These are phyloP conservation scores for Neodontobutis hainanensis DNA, from an alignment of 2,113 vertebrate genomes.

Conservation along the genomic window DNA sequence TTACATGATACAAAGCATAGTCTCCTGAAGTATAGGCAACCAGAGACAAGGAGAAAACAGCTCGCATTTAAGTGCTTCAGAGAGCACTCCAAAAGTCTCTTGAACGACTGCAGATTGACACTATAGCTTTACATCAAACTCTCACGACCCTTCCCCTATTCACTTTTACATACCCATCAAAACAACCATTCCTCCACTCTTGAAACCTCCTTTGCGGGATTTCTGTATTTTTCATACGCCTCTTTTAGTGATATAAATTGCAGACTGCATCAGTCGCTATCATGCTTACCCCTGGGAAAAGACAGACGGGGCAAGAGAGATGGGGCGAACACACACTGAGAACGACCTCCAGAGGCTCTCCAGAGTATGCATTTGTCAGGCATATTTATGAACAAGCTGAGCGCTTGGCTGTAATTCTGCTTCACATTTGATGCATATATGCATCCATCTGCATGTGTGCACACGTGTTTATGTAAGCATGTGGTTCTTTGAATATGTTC, in stretches of 20 bases:
- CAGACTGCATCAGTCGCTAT: slow-evolving; percentile 54
- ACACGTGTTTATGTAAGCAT: slow-evolving; percentile 2
- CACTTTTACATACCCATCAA: slow-evolving; percentile 22
- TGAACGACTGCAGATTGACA: slow-evolving; percentile 38
- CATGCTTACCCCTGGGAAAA: slow-evolving; percentile 54
- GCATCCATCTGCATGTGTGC: slow-evolving; percentile 5
- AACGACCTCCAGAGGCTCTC: slow-evolving; percentile 29
- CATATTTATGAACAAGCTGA: slow-evolving; percentile 15
- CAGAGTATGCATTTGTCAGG: slow-evolving; percentile 25
- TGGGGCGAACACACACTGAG: slow-evolving; percentile 56
- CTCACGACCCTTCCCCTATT: slow-evolving; percentile 4
- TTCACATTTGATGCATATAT: slow-evolving; percentile 13
- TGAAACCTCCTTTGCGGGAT: slow-evolving; percentile 52
- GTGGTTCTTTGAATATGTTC: neutral
- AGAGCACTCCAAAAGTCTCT: slow-evolving; percentile 32
- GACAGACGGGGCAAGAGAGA: slow-evolving; percentile 47
- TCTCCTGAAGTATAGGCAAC: neutral
- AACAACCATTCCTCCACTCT: slow-evolving; percentile 26
- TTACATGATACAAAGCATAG: neutral
- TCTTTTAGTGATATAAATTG: slow-evolving; percentile 64
- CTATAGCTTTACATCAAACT: slow-evolving; percentile 21
- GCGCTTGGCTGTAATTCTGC: slow-evolving; percentile 26
- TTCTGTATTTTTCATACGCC: slow-evolving; percentile 59
- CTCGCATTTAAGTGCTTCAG: slow-evolving; percentile 22
- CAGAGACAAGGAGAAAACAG: neutral